Base-by-base conservation (phyloP, 2,797 vertebrate species). In the Crocodylus rhombifer region DNA sequence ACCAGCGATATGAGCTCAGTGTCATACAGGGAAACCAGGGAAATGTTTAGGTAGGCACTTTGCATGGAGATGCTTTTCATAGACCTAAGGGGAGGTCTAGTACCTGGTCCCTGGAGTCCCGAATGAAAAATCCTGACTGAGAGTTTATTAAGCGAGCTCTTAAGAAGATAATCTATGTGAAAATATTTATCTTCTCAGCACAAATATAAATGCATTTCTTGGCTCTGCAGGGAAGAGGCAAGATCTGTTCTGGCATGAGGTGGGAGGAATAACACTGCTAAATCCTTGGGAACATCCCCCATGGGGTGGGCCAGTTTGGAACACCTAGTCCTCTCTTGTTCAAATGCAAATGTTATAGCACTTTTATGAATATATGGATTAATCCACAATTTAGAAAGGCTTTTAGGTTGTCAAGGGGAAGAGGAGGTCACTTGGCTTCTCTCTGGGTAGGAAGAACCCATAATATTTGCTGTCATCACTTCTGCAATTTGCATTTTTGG, bases 171-270 rank as follows among this genome's bases (percentile, higher is more conserved):
- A 95, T 11, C 28, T 15, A 91, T 84, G 58, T 86, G 79, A 84
- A 95, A 92, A 78, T 13, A 56, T 89, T 90, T 93, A 5, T 88
- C 21, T 84, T 90, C 92, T 92, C 91, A 81, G 78, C 58, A 79
- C 74, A 84, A 18, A 88, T 90, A 90, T 65, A 93, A 89, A 92
- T 95, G 62, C 78, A 42, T 92, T 90, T 88, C 81, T 93, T 89
- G 64, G 64, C 90, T 92, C 89, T 93, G 85, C 25, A 84, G 87
- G 87, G 79, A 90, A 25, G 88, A 92, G 93, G 64, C 5, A 58
- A 64, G 92, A 90, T 13, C 33, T 92, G 14, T 28, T 16, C 30
- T 0, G 17, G 17, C 6, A 30, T 5, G 76, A 61, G 86, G 69
- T 65, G 65, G 42, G 51, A 85, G 67, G 61, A 89, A 80, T 78